Percentiles rank a stretch among this genome's conserved stretches.
phyloP scores from a whole-genome alignment of 2,888 invertebrate genomes.

The Meiosimyza platycephala region DNA sequence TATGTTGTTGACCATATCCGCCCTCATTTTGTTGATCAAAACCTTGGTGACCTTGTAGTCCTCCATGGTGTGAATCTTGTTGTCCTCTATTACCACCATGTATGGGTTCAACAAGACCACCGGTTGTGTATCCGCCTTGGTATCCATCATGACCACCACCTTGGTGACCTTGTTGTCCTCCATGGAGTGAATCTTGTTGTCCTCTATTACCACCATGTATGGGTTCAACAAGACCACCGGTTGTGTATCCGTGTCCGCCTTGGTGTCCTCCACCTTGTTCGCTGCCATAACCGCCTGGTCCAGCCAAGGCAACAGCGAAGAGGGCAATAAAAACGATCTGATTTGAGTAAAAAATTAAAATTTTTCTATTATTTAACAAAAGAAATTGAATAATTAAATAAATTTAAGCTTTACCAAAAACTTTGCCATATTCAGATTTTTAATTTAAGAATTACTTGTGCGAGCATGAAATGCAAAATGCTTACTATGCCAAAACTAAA shows the following conservation, averaged over 20 bases:
- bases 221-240: no score
- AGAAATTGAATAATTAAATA: not conserved
- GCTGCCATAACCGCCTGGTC: not conserved
- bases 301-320: slow-evolving; percentile 13
- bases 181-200: no score
- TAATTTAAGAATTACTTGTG: not conserved
- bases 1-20: no score
- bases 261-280: not conserved
- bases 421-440: slow-evolving; percentile 14
- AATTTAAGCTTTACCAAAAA: slow-evolving; percentile 10
- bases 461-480: not conserved
- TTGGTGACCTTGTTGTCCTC: not conserved
- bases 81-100: not conserved
- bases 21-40: not conserved
- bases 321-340: slow-evolving; percentile 26
- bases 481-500: slow-evolving; percentile 2
- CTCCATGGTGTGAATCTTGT: not conserved
- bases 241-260: not conserved
- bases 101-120: no score
- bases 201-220: not conserved
- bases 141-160: no score
- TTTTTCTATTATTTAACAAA: not conserved
- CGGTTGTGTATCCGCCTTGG: not conserved
- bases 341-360: not conserved
- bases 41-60: not conserved